Evolutionary conservation across 2,113 vertebrate genomes (phyloP).

Genomic region (Mormyrus iriodes): DNA sequence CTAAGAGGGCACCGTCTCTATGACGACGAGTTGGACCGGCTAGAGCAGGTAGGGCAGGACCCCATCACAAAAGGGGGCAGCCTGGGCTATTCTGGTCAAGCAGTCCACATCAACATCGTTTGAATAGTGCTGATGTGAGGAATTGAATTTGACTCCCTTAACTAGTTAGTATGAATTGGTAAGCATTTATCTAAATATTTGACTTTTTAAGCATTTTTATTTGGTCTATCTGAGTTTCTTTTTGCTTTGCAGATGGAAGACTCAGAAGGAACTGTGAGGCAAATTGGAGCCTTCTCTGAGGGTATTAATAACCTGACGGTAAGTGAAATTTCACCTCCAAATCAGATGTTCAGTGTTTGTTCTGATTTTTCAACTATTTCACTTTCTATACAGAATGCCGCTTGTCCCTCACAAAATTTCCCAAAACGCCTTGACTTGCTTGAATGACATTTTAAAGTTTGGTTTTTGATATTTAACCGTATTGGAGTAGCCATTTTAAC

Average conservation of each 20-base stretch:
- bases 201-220: background rate
- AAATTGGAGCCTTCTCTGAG: slow-evolving; percentile 95
- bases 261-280: slow-evolving; percentile 93
- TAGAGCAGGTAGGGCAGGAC: slow-evolving; percentile 75
- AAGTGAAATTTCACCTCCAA: slow-evolving; percentile 36
- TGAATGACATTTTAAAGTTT: background rate
- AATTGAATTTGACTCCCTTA: background rate
- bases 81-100: background rate
- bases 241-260: slow-evolving; percentile 83
- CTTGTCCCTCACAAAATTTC: background rate
- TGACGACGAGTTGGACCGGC: slow-evolving; percentile 85
- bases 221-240: slow-evolving; percentile 3
- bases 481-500: background rate
- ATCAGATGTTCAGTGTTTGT: background rate
- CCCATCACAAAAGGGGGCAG: too few relatives aligned
- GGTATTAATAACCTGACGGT: slow-evolving; percentile 98
- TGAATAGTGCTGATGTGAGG: background rate
- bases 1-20: slow-evolving; percentile 81
- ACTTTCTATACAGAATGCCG: background rate
- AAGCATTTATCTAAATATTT: background rate
- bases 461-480: background rate
- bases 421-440: background rate
- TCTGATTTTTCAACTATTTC: background rate
- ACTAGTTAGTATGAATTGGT: background rate
- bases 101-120: background rate